phyloP scores from a whole-genome alignment of 2,888 invertebrate species.

The Cacoxenus indagator region DNA sequence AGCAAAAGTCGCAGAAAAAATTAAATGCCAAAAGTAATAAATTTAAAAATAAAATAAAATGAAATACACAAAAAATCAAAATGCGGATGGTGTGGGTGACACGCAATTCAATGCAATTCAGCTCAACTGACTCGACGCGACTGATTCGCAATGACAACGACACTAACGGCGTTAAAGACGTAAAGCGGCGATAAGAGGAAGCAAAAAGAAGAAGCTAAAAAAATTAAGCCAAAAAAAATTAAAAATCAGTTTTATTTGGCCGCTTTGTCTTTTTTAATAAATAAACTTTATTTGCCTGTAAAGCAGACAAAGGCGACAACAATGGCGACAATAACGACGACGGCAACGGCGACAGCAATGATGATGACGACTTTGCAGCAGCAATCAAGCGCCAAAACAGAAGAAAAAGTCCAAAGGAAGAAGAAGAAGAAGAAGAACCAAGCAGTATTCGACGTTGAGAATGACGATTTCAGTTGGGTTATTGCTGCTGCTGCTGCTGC shows the following conservation, averaged over 20 bases:
- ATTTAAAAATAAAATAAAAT: background rate
- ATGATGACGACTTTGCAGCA: background rate
- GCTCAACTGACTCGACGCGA: background rate
- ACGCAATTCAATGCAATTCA: background rate
- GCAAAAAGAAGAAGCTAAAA: background rate
- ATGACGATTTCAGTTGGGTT: background rate
- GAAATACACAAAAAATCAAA: background rate
- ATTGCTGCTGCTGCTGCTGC: background rate
- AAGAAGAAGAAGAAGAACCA: background rate
- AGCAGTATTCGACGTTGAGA: background rate
- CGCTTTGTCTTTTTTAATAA: constrained; percentile 3
- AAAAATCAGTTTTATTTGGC: background rate
- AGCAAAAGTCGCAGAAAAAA: background rate
- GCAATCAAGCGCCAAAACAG: background rate
- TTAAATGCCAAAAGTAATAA: background rate
- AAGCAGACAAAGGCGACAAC: constrained; percentile 47
- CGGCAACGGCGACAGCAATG: constrained; percentile 19
- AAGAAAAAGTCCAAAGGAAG: background rate
- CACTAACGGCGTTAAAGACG: background rate
- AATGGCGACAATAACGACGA: constrained; percentile 5
- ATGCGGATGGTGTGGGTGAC: background rate
- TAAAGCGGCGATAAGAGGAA: background rate
- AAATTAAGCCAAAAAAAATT: constrained; percentile 14
- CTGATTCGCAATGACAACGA: background rate
- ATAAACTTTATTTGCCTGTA: constrained; percentile 15